phyloP scores from a whole-genome alignment of 2,113 vertebrate genomes.

The Merops nubicus region DNA sequence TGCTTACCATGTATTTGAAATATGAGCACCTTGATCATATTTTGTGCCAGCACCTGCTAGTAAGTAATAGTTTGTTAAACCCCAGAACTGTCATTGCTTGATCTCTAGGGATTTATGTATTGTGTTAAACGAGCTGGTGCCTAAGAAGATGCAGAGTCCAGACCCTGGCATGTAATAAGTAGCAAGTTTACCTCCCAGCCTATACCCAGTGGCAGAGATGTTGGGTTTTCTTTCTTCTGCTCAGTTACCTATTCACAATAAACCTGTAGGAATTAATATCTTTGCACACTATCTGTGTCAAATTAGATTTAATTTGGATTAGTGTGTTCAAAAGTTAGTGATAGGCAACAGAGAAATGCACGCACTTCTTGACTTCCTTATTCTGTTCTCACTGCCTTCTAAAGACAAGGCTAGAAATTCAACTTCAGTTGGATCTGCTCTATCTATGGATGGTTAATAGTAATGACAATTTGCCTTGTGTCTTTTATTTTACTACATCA shows the following conservation, averaged over 20 bases:
- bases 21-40: background rate
- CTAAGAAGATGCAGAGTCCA: background rate
- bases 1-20: background rate
- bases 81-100: accelerated
- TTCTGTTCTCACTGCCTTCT: background rate
- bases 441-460: background rate
- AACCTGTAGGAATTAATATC: background rate
- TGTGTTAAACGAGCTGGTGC: background rate
- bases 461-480: background rate
- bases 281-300: background rate
- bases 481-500: background rate
- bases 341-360: background rate
- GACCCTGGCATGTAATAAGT: background rate
- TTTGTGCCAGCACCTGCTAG: background rate
- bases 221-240: background rate
- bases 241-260: background rate
- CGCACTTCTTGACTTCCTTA: background rate
- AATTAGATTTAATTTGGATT: background rate
- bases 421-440: background rate
- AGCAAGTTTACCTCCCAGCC: background rate
- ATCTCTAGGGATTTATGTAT: background rate
- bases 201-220: background rate
- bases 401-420: background rate
- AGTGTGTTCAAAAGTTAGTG: background rate
- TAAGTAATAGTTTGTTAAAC: background rate